Conservation (phyloP, 2,113 vertebrate species). For the Chamaetylas fuelleborni region DNA sequence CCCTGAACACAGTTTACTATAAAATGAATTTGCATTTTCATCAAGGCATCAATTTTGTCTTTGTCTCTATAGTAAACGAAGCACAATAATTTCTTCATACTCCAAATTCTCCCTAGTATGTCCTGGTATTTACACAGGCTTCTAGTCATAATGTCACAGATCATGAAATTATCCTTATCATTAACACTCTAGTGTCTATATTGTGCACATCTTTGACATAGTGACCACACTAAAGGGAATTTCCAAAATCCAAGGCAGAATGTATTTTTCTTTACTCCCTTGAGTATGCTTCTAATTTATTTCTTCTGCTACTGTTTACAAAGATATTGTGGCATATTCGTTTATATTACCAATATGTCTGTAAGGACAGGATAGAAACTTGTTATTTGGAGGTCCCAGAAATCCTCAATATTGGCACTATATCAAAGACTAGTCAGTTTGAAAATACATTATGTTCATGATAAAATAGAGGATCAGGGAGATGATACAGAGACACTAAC, state of each 20-base stretch:
- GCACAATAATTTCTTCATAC: background rate
- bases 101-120: background rate
- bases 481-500: background rate
- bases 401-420: background rate
- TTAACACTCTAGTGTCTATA: background rate
- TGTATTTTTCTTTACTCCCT: background rate
- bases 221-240: background rate
- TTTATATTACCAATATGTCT: background rate
- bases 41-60: background rate
- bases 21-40: background rate
- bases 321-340: background rate
- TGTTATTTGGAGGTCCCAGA: background rate
- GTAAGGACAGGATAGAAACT: background rate
- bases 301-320: background rate
- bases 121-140: background rate
- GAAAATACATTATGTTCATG: conserved; percentile 19
- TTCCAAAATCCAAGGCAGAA: background rate
- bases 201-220: background rate
- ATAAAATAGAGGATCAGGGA: conserved; percentile 9
- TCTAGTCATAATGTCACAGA: background rate
- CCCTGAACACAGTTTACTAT: background rate
- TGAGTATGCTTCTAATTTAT: background rate
- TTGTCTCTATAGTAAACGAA: background rate
- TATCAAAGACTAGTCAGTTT: background rate
- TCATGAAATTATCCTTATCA: background rate